phyloP scores from a whole-genome alignment of 2,113 vertebrate genomes.

The Dicaeum eximium region DNA sequence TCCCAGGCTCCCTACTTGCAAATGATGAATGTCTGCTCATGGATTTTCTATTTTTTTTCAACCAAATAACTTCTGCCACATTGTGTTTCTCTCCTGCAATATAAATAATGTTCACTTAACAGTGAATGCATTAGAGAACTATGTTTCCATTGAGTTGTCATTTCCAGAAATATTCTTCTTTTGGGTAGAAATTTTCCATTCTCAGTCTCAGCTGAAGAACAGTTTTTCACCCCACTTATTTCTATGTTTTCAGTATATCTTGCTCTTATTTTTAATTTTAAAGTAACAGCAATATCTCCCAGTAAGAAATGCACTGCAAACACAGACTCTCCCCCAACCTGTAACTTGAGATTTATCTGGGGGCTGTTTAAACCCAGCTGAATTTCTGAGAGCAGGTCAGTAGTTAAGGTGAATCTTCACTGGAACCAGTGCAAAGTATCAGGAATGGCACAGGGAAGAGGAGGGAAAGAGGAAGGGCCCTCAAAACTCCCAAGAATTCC shows the following conservation, averaged over 20 bases:
- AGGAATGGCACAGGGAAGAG: not conserved
- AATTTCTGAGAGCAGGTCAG: not conserved
- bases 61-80: not conserved
- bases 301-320: not conserved
- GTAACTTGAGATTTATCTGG: not conserved
- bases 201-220: not conserved
- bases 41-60: not conserved
- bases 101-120: constrained; percentile 40
- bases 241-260: not conserved
- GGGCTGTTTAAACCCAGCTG: not conserved
- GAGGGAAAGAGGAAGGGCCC: not conserved
- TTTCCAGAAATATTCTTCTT: constrained; percentile 43
- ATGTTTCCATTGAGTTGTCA: not conserved
- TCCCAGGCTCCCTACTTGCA: constrained; percentile 2
- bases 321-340: not conserved
- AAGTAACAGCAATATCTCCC: not conserved
- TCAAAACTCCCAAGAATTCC: not conserved
- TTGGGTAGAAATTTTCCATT: constrained; percentile 6
- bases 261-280: constrained; percentile 9
- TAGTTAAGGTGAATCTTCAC: not conserved
- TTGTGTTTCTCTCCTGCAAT: not conserved
- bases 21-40: not conserved
- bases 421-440: not conserved
- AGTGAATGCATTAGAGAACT: constrained; percentile 15
- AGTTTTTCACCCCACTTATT: constrained; percentile 4